A percentile compares a stretch with the other conserved stretches of the same genome.
Evolutionary conservation across 2,113 vertebrate species (phyloP).

Genomic region (Myotis brandtii): DNA sequence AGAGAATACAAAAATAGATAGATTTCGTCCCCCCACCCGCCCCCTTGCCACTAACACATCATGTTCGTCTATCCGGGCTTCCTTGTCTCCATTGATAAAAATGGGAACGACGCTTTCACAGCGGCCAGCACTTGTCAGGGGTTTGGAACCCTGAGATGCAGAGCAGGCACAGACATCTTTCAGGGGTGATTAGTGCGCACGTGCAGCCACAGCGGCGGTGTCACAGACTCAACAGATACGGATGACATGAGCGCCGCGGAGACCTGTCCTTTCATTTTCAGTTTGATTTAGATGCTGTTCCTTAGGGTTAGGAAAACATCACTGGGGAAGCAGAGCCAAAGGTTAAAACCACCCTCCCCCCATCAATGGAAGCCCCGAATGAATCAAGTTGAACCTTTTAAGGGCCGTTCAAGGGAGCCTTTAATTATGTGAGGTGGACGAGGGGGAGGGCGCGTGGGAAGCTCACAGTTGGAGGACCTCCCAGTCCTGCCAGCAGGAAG

Average conservation of each 20-base stretch:
- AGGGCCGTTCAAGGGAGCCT: constrained; percentile 65
- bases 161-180: constrained; percentile 48
- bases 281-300: constrained; percentile 59
- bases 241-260: neutral
- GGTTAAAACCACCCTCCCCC: constrained; percentile 47
- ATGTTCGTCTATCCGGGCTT: constrained; percentile 48
- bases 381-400: constrained; percentile 65
- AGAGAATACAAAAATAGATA: constrained; percentile 77
- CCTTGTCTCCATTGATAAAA: constrained; percentile 74
- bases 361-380: constrained; percentile 48
- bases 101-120: neutral
- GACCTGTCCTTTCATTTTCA: constrained; percentile 51
- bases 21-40: constrained; percentile 42
- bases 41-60: constrained; percentile 33
- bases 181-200: neutral
- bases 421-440: constrained; percentile 60
- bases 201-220: neutral
- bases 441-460: neutral
- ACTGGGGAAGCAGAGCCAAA: constrained; percentile 60
- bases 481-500: constrained; percentile 61
- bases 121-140: constrained; percentile 51
- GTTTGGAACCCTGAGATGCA: constrained; percentile 31
- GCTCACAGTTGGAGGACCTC: constrained; percentile 62
- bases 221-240: neutral
- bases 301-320: constrained; percentile 50